Conservation (phyloP, 2,888 invertebrate genomes). For the Folsomia manolachei region DNA sequence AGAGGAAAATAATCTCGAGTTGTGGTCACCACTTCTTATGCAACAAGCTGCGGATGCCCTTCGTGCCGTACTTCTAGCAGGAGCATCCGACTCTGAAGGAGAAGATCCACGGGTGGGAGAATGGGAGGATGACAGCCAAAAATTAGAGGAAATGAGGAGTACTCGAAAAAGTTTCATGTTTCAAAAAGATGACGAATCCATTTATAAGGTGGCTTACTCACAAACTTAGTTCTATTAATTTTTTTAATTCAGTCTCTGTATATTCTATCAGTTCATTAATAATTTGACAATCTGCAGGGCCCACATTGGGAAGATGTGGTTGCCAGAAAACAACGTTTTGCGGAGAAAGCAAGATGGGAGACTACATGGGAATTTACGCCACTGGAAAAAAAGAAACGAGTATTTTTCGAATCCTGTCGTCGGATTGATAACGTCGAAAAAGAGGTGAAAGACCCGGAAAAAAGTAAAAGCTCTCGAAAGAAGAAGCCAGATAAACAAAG, state of each 20-base stretch:
- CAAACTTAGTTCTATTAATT: too few species aligned
- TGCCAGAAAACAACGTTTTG: constrained; percentile 23
- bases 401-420: background rate
- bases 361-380: constrained; percentile 15
- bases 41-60: constrained; percentile 35
- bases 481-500: constrained; percentile 5
- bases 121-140: constrained; percentile 8
- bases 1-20: constrained; percentile 3
- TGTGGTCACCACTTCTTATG: constrained; percentile 30
- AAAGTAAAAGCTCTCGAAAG: too few species aligned
- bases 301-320: constrained; percentile 37
- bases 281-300: constrained; percentile 12
- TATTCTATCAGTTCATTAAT: too few species aligned
- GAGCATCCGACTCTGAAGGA: constrained; percentile 32
- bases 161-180: constrained; percentile 16
- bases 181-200: constrained; percentile 31
- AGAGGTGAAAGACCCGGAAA: constrained; percentile 10
- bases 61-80: constrained; percentile 28
- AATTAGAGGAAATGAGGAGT: constrained; percentile 2
- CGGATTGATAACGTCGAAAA: background rate
- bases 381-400: background rate
- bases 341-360: constrained; percentile 20
- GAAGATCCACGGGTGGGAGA: constrained; percentile 26
- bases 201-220: constrained; percentile 13
- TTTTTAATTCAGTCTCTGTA: background rate